phyloP scores from a whole-genome alignment of 2,888 invertebrate species.

The Drosophila eohydei region DNA sequence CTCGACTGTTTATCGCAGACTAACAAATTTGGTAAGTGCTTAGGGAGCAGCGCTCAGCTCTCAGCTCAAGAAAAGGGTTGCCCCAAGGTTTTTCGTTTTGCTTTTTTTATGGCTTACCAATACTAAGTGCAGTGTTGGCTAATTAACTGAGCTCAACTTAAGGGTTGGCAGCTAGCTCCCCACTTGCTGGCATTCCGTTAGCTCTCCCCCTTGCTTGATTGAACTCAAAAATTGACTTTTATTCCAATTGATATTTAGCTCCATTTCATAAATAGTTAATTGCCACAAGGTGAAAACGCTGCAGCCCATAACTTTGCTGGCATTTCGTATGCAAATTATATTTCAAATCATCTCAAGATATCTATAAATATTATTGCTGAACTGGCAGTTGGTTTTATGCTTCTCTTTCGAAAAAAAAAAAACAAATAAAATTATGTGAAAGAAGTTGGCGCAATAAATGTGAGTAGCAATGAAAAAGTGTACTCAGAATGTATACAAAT shows the following conservation, averaged over 20 bases:
- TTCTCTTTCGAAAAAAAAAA: not conserved
- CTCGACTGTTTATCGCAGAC: conserved; percentile 54
- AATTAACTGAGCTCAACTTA: conserved; percentile 38
- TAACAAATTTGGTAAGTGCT: conserved; percentile 76
- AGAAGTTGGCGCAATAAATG: not conserved
- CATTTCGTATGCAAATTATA: conserved; percentile 44
- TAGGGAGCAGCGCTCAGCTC: conserved; percentile 9
- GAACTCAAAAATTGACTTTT: conserved; percentile 52
- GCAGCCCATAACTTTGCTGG: conserved; percentile 10
- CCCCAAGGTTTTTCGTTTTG: conserved; percentile 49
- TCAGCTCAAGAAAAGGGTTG: conserved; percentile 31
- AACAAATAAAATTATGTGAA: not conserved
- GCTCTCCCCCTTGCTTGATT: conserved; percentile 31
- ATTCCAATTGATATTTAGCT: conserved; percentile 61
- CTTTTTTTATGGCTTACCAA: conserved; percentile 39
- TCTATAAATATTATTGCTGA: conserved; percentile 17
- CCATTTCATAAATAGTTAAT: conserved; percentile 68
- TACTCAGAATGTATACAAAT: too few relatives aligned
- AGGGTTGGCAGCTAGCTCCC: conserved; percentile 34
- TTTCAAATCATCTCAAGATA: conserved; percentile 10
- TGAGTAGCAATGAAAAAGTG: not conserved
- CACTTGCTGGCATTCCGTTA: conserved; percentile 14
- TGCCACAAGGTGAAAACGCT: conserved; percentile 69
- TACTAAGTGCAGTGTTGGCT: conserved; percentile 40
- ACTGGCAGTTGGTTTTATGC: conserved; percentile 9